Evolutionary conservation across 2,797 vertebrate species (phyloP), one percentile per base, ranked within the genome.

Genomic region (Sciurus carolinensis): DNA sequence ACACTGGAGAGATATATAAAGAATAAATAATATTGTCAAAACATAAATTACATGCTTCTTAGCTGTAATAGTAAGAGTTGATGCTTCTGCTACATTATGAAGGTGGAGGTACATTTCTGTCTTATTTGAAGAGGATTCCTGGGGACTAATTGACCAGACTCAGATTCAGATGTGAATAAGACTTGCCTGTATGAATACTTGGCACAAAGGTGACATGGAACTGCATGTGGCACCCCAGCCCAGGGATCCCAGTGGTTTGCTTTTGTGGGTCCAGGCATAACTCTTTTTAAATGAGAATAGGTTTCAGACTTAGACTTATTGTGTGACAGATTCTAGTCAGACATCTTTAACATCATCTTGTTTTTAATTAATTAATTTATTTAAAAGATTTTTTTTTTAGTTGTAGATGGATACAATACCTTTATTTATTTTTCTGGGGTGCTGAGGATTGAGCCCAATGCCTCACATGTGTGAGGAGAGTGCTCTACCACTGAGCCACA

Each of bases 51-150:
- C 2, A 17, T 87, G 39, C 10, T 73, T 52, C 44, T 92, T 95
- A 62, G 82, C 57, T 57, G n/a, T 50, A 44, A 66, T 71, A 26
- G 36, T 81, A 36, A 50, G 47, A 39, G 2, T 62, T 81, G 67
- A 81, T 87, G 33, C 52, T 84, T 50, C 50, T 76, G 5, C 39
- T 90, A 80, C 36, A 84, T 30, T 87, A 62, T 75, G 64, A 97
- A 91, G 72, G 8, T 39, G 1, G 5, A 50, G 18, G 30, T 30
- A 12, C 3, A 54, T 42, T 52, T 91, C 77, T 69, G 1, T 91
- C 30, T 76, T 80, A 42, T 54, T 33, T 75, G 50, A 9, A 90
- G 36, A 18, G 2, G 13, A 14, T 52, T 95, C 26, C 89, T 80
- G 47, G 47, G 59, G 57, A 66, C 44, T 8, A 44, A 52, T 44